Percentiles rank a stretch among this genome's conserved stretches.
These are phyloP conservation scores for Oreocharis arfaki DNA, from an alignment of 2,113 vertebrate species.

Conservation along the genomic window DNA sequence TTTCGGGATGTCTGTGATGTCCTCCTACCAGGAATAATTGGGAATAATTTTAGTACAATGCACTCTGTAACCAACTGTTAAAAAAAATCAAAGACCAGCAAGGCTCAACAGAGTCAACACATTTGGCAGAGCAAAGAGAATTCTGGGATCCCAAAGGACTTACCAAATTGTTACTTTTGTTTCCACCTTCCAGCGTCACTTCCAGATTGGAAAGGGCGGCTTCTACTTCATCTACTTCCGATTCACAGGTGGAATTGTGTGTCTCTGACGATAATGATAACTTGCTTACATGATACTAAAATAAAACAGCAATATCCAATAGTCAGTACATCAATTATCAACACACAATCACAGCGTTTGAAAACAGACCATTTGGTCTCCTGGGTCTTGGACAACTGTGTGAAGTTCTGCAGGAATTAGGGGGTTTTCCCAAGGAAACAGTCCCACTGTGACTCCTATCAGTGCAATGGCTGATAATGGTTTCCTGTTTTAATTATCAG, in stretches of 20 bases:
- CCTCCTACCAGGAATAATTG: conserved; percentile 81
- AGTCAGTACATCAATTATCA: background rate
- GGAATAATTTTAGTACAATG: conserved; percentile 45
- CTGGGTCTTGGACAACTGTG: background rate
- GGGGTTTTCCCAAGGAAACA: background rate
- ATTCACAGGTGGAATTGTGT: conserved; percentile 75
- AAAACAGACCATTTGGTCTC: background rate
- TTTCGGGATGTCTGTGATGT: conserved; percentile 97
- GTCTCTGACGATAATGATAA: conserved; percentile 79
- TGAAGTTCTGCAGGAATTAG: background rate
- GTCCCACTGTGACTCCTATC: background rate
- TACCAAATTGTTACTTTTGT: conserved; percentile 84
- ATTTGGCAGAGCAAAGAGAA: background rate
- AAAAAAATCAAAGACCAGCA: background rate
- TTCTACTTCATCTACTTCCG: conserved; percentile 92
- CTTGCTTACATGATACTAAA: conserved; percentile 93
- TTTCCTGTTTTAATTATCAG: background rate
- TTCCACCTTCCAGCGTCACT: conserved; percentile 88
- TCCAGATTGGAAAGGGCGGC: conserved; percentile 92
- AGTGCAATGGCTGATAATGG: background rate
- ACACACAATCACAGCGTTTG: background rate
- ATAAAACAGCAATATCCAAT: background rate
- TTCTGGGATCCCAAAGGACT: background rate
- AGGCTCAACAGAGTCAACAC: background rate
- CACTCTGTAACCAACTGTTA: background rate